Evolutionary conservation across 2,113 vertebrate species (phyloP).

Genomic region (Uropsilus gracilis): DNA sequence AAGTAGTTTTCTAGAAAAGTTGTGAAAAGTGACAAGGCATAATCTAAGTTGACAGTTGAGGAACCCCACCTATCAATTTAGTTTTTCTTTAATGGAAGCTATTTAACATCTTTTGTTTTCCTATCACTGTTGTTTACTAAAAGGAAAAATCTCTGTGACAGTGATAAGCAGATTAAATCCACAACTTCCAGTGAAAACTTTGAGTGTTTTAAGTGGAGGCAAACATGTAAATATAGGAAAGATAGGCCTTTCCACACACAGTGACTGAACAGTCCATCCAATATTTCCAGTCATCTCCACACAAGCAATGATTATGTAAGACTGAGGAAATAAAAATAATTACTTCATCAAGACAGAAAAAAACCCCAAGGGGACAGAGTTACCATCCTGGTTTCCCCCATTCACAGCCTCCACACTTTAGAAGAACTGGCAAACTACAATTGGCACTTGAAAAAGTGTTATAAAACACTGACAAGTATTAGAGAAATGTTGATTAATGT

Average conservation of each 20-base stretch:
- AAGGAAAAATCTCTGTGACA: not conserved
- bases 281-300: constrained; percentile 24
- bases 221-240: not conserved
- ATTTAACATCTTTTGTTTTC: constrained; percentile 13
- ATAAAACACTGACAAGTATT: constrained; percentile 80
- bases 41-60: not conserved
- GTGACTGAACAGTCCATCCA: not conserved
- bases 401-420: constrained; percentile 75
- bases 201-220: not conserved
- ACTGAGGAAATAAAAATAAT: constrained; percentile 67
- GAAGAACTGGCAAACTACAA: constrained; percentile 80
- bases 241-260: not conserved
- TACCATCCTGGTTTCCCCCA: constrained; percentile 72
- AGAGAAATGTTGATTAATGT: constrained; percentile 81
- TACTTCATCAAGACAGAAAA: constrained; percentile 56
- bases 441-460: constrained; percentile 82
- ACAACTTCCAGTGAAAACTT: not conserved
- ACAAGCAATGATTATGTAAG: constrained; percentile 63
- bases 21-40: not conserved
- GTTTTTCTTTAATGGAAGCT: not conserved
- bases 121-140: constrained; percentile 22
- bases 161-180: constrained; percentile 31
- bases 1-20: not conserved
- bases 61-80: not conserved
- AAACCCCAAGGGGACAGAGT: constrained; percentile 62